Evolutionary conservation across 2,888 invertebrate species (phyloP).

Genomic region (Tipula unca): DNA sequence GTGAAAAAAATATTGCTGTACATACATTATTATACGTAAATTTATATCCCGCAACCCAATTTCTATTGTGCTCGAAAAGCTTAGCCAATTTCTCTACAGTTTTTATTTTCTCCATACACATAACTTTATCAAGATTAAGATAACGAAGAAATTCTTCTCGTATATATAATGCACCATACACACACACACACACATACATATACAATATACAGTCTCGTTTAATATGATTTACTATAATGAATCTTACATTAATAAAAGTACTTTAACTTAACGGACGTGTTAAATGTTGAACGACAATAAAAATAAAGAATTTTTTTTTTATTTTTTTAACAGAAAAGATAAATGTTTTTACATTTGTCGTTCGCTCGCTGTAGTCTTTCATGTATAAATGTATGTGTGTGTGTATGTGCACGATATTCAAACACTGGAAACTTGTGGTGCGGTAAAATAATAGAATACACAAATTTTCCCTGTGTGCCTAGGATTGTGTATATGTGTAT

Average conservation of each 20-base stretch:
- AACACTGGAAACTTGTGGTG: neutral
- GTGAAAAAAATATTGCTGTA: neutral
- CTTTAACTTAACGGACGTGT: slow-evolving; percentile 14
- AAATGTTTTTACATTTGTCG: neutral
- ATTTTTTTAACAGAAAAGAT: neutral
- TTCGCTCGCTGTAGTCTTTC: neutral
- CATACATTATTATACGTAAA: neutral
- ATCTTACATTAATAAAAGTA: neutral
- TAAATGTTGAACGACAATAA: neutral
- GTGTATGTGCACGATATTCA: neutral
- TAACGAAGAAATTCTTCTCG: neutral
- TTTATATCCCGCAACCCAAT: neutral
- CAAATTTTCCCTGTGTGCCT: neutral
- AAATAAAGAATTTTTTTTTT: neutral
- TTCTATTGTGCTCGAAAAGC: neutral
- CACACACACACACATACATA: neutral
- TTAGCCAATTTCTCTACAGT: neutral
- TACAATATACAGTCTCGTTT: neutral
- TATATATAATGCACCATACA: neutral
- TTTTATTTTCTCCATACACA: neutral
- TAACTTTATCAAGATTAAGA: slow-evolving; percentile 9
- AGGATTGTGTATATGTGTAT: too few species aligned
- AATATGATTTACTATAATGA: neutral
- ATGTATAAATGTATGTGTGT: neutral
- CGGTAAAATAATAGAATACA: neutral